phyloP scores from a whole-genome alignment of 30 jellyfish, hydroid and myxozoan species.

The Aurelia sp. region DNA sequence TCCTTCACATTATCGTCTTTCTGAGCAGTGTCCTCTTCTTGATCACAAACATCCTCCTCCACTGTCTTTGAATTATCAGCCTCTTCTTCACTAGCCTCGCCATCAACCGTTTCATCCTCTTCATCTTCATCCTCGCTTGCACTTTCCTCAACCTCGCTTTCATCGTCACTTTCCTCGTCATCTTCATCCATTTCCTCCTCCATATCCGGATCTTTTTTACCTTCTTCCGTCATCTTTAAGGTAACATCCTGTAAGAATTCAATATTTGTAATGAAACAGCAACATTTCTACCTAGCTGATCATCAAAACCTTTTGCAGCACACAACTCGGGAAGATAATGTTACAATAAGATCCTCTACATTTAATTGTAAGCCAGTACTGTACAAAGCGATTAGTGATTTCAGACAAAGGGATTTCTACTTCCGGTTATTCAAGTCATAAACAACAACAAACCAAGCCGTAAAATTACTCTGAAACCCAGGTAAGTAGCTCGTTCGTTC shows the following conservation, averaged over 20 bases:
- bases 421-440: too few species aligned
- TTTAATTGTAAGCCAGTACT: too few species aligned
- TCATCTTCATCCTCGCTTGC: constrained; percentile 32
- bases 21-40: not conserved
- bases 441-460: too few species aligned
- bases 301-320: too few species aligned
- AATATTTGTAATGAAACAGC: not conserved
- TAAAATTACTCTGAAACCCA: too few species aligned
- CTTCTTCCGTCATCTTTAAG: constrained; percentile 62
- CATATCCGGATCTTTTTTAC: constrained; percentile 23
- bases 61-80: constrained; percentile 23
- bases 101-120: constrained; percentile 40
- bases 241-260: constrained; percentile 72
- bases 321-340: too few species aligned
- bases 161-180: constrained; percentile 69
- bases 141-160: constrained; percentile 49
- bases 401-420: too few species aligned
- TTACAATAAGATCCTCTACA: too few species aligned
- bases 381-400: too few species aligned
- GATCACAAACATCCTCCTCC: constrained; percentile 8
- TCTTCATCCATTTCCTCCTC: constrained; percentile 64
- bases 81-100: constrained; percentile 48
- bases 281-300: not conserved
- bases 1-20: too few species aligned
- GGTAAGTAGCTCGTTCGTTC: too few species aligned